Conservation (phyloP, 35 echinoderm and acorn worm species). For the Heliocidaris erythrogramma region DNA sequence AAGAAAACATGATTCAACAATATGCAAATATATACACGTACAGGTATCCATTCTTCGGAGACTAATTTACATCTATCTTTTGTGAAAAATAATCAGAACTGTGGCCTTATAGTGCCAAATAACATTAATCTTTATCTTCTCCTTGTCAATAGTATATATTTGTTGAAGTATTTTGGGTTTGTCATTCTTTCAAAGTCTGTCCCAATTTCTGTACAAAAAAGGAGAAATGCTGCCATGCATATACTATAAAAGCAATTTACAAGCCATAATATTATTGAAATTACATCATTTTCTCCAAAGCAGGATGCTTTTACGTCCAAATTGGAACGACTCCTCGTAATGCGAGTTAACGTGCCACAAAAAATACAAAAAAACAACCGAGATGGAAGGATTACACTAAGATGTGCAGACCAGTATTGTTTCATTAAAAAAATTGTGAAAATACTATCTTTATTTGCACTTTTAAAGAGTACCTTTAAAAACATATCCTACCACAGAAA, state of each 20-base stretch:
- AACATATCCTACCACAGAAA: not conserved
- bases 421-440: not conserved
- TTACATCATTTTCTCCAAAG: not conserved
- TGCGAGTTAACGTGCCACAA: not conserved
- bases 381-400: constrained; percentile 2
- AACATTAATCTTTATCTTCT: not conserved
- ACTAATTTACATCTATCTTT: not conserved
- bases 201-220: not conserved
- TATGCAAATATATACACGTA: not conserved
- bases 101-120: not conserved
- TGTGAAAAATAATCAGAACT: not conserved
- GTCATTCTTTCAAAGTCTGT: not conserved
- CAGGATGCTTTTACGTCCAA: not conserved
- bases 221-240: not conserved
- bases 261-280: not conserved
- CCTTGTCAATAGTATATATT: not conserved
- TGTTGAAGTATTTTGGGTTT: not conserved
- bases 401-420: not conserved
- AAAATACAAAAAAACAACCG: not conserved
- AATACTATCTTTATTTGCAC: constrained; percentile 18
- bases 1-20: not conserved
- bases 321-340: not conserved
- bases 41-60: not conserved
- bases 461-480: not conserved
- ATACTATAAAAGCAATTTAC: not conserved